These are phyloP conservation scores for Platysternon megacephalum DNA, from an alignment of 2,113 vertebrate genomes.

Conservation along the genomic window DNA sequence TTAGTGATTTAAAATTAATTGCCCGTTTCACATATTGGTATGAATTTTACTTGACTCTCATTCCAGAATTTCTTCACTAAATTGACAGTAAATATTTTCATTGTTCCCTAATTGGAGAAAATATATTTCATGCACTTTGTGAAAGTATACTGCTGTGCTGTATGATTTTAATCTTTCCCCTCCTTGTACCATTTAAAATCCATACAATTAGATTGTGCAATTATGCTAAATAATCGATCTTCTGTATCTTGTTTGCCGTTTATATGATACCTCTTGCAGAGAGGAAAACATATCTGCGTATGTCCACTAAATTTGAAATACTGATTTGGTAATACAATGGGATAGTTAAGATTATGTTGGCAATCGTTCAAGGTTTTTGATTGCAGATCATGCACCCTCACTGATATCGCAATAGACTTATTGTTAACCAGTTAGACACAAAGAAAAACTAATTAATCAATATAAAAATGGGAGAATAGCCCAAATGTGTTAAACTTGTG, in stretches of 20 bases:
- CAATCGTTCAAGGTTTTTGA: slow-evolving; percentile 63
- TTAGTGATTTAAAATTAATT: not conserved
- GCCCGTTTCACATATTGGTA: not conserved
- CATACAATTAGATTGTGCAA: slow-evolving; percentile 63
- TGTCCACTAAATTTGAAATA: slow-evolving; percentile 70
- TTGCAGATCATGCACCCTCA: slow-evolving; percentile 55
- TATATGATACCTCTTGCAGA: slow-evolving; percentile 51
- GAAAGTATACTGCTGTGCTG: slow-evolving; percentile 63
- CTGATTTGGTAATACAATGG: slow-evolving; percentile 66
- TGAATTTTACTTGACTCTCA: slow-evolving; percentile 46
- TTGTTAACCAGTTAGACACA: slow-evolving; percentile 62
- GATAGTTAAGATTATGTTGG: slow-evolving; percentile 67
- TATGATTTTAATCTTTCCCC: slow-evolving; percentile 66
- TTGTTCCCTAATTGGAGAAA: slow-evolving; percentile 69
- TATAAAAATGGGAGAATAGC: not conserved
- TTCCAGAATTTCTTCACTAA: slow-evolving; percentile 60
- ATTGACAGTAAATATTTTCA: slow-evolving; percentile 65
- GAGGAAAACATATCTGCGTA: slow-evolving; percentile 57
- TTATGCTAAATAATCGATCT: slow-evolving; percentile 74
- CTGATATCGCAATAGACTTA: slow-evolving; percentile 56
- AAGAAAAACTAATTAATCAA: slow-evolving; percentile 66
- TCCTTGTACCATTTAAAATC: slow-evolving; percentile 68
- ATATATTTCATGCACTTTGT: slow-evolving; percentile 63
- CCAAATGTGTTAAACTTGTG: not conserved
- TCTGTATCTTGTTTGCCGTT: slow-evolving; percentile 65